Conservation (phyloP, 2,113 vertebrate genomes). For the Toxotes chatareus region DNA sequence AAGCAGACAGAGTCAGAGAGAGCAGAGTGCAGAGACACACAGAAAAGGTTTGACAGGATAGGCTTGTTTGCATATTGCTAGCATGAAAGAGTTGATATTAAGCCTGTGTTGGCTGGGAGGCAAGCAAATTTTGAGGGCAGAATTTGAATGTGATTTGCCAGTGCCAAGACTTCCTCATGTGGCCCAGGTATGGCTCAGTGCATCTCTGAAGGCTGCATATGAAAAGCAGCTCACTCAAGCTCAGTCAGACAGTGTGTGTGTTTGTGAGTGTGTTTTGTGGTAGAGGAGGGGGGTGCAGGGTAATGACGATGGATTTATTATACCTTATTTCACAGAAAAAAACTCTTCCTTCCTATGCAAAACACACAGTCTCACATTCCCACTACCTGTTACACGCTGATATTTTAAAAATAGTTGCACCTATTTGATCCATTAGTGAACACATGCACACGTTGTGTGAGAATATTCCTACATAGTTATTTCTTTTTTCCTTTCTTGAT, state of each 20-base stretch:
- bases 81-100: constrained; percentile 85
- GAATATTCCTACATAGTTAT: not conserved
- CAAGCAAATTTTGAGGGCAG: constrained; percentile 84
- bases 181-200: constrained; percentile 75
- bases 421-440: not conserved
- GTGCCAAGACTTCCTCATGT: constrained; percentile 85
- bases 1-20: constrained; percentile 14
- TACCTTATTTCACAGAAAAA: constrained; percentile 20
- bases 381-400: not conserved
- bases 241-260: constrained; percentile 22
- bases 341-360: constrained; percentile 52
- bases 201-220: constrained; percentile 82
- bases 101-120: constrained; percentile 68
- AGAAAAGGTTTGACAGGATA: constrained; percentile 28
- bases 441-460: not conserved
- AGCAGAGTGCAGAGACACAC: constrained; percentile 29
- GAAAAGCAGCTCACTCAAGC: constrained; percentile 78
- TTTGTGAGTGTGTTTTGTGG: constrained; percentile 3
- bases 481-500: not conserved
- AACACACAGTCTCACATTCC: not conserved
- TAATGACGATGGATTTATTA: constrained; percentile 6
- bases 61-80: constrained; percentile 82
- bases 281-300: not conserved
- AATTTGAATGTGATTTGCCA: constrained; percentile 88
- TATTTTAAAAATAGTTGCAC: not conserved